Percentiles rank a stretch among this genome's conserved stretches.
Conservation (phyloP, 2,888 invertebrate genomes). For the Catocala nupta region DNA sequence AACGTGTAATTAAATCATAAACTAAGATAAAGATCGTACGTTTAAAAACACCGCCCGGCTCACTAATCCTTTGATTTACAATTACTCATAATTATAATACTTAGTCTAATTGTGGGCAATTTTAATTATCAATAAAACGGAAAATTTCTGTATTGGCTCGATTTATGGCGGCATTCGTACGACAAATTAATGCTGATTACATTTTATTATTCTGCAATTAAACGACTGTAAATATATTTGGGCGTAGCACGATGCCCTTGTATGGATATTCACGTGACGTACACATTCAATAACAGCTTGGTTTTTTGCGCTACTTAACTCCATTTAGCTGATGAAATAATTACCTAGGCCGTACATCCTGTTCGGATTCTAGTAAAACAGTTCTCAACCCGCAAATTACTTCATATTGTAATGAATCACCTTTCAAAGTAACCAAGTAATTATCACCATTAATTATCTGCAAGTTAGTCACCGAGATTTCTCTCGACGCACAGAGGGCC, state of each 20-base stretch:
- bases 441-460: slow-evolving; percentile 52
- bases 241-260: slow-evolving; percentile 7
- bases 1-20: slow-evolving; percentile 84
- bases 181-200: slow-evolving; percentile 67
- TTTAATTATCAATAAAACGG: slow-evolving; percentile 80
- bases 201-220: slow-evolving; percentile 66
- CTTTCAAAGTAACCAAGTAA: slow-evolving; percentile 43
- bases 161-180: slow-evolving; percentile 66
- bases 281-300: neutral
- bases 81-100: slow-evolving; percentile 79
- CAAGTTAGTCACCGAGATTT: slow-evolving; percentile 34
- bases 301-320: slow-evolving; percentile 7
- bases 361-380: slow-evolving; percentile 44
- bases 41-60: slow-evolving; percentile 71
- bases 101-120: slow-evolving; percentile 80
- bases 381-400: slow-evolving; percentile 37
- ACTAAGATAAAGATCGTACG: slow-evolving; percentile 75
- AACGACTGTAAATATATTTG: slow-evolving; percentile 52
- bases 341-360: slow-evolving; percentile 35
- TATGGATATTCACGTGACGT: slow-evolving; percentile 5
- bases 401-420: slow-evolving; percentile 39
- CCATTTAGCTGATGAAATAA: slow-evolving; percentile 20
- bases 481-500: slow-evolving; percentile 14
- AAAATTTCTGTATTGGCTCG: slow-evolving; percentile 62
- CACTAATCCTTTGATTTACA: slow-evolving; percentile 83